Percentiles rank a stretch among this genome's conserved stretches.
Conservation (phyloP, 2,113 vertebrate genomes). For the Thermophis baileyi region DNA sequence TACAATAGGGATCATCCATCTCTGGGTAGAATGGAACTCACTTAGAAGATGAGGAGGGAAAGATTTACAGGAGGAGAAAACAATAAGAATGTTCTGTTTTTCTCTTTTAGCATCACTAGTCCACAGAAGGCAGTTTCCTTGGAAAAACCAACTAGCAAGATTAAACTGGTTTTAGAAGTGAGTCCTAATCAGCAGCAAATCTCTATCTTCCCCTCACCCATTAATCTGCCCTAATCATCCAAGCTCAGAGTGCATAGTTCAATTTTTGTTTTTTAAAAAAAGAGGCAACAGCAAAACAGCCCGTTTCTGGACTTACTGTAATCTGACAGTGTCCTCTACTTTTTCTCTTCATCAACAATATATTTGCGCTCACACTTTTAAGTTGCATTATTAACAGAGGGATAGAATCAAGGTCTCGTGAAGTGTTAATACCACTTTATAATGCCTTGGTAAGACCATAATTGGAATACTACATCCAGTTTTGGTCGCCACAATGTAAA, state of each 20-base stretch:
- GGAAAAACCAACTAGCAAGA: constrained; percentile 8
- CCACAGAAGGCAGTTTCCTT: constrained; percentile 31
- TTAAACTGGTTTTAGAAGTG: constrained; percentile 48
- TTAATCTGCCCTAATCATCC: constrained; percentile 1
- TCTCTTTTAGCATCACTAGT: not conserved
- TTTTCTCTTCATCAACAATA: not conserved
- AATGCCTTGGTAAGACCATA: too few species aligned
- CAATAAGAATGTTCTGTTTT: not conserved
- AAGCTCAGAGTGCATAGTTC: constrained; percentile 31
- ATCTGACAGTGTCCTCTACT: not conserved
- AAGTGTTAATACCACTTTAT: too few species aligned
- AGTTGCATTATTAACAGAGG: too few species aligned
- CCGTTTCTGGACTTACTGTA: not conserved
- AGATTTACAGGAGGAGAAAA: not conserved
- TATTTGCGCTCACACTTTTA: not conserved
- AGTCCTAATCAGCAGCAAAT: constrained; percentile 28
- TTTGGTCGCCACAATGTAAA: too few species aligned
- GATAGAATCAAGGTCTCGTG: too few species aligned
- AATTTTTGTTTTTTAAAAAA: constrained; percentile 15
- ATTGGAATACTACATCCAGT: too few species aligned
- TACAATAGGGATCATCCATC: not conserved
- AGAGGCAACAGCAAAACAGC: not conserved
- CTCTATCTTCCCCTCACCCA: not conserved
- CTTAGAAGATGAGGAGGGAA: not conserved
- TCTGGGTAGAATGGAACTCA: not conserved